Evolutionary conservation across 1,140 invertebrate species (phyloP).

Genomic region (Cepaea nemoralis): DNA sequence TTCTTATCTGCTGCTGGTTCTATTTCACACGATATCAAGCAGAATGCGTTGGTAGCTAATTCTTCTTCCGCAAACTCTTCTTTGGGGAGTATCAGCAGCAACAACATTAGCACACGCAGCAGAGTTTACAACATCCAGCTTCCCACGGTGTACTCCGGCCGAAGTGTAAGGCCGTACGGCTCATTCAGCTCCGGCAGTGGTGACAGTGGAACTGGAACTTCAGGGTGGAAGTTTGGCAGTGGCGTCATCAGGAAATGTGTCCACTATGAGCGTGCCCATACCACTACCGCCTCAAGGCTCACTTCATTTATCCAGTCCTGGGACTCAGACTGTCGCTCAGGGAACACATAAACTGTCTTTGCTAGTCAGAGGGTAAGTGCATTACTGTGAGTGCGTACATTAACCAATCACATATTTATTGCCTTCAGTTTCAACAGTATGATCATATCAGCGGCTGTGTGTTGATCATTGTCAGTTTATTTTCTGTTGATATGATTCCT

Average conservation of each 20-base stretch:
- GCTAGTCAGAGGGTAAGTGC: background rate
- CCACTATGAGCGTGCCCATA: background rate
- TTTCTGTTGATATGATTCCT: too few relatives aligned
- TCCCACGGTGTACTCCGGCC: background rate
- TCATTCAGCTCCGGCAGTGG: background rate
- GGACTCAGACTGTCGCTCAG: background rate
- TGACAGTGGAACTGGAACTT: background rate
- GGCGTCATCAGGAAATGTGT: background rate
- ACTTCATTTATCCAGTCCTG: background rate
- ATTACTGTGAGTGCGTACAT: too few relatives aligned
- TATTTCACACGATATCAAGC: background rate
- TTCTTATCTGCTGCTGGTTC: background rate
- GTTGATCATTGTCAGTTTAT: too few relatives aligned
- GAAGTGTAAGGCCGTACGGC: background rate
- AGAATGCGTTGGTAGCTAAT: background rate
- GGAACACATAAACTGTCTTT: background rate
- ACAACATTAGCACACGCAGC: background rate
- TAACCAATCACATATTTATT: too few relatives aligned
- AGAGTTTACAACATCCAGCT: background rate
- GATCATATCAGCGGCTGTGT: too few relatives aligned
- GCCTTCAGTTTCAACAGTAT: too few relatives aligned
- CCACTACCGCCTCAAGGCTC: background rate
- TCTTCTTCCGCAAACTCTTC: background rate
- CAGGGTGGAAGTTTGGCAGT: background rate
- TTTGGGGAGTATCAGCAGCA: background rate